These are phyloP conservation scores for Tachysurus fulvidraco DNA, from an alignment of 2,113 vertebrate genomes.

Conservation along the genomic window DNA sequence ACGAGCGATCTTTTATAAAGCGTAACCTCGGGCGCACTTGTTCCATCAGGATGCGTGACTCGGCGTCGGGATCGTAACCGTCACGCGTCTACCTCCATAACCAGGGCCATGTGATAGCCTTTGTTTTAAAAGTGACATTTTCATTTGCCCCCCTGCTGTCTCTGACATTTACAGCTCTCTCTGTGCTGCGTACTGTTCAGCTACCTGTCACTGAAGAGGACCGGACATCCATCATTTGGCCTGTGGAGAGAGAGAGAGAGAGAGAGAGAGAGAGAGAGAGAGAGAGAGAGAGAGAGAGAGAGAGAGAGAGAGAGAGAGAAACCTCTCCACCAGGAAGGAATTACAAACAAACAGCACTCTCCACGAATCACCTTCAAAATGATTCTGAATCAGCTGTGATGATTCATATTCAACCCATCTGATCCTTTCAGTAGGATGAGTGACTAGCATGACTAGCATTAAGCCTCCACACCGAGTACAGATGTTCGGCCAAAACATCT, in stretches of 20 bases:
- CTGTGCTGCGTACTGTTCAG: background rate
- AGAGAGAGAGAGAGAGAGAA: background rate
- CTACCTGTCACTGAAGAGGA: conserved; percentile 4
- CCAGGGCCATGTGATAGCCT: background rate
- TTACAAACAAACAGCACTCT: background rate
- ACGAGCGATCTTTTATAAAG: conserved; percentile 62
- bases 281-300: background rate
- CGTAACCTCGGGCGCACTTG: conserved; percentile 46
- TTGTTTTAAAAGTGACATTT: conserved; percentile 40
- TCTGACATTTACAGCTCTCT: conserved; percentile 40
- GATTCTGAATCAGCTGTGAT: background rate
- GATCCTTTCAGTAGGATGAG: no score
- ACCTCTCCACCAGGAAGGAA: background rate
- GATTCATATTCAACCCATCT: background rate
- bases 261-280: background rate
- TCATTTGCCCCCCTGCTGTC: background rate
- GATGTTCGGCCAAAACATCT: no score
- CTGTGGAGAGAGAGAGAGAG: background rate
- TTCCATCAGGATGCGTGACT: background rate
- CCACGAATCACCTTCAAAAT: background rate
- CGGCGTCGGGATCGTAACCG: background rate
- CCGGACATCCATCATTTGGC: conserved; percentile 25
- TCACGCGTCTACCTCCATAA: background rate
- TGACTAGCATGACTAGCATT: no score
- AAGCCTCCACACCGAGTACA: no score